Base-by-base conservation (phyloP, 2,113 vertebrate species). In the Neodon shergylaensis region DNA sequence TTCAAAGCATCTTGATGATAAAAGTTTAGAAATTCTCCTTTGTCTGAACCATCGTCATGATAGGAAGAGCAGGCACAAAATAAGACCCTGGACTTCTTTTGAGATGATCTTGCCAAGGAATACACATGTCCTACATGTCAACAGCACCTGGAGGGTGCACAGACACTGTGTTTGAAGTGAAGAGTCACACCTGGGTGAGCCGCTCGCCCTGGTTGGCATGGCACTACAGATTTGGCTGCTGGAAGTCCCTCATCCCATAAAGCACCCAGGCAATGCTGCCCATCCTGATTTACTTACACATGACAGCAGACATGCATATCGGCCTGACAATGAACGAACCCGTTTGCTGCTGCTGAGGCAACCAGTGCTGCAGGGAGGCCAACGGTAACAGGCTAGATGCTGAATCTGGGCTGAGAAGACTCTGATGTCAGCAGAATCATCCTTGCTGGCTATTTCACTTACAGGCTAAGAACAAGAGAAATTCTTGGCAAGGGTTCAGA, bases 21-120 rank as follows among this genome's bases (percentile, higher is more conserved):
- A 11, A 66, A 65, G 61, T 76, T 76, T 76, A 90, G 54, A 90
- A 86, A 90, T 28, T 90, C 21, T 92, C 73, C 44, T 82, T 90
- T 47, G 19, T 90, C 66, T 86, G 86, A 66, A 33, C 54, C 86
- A 72, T n/a, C 39, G 3, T 70, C 76, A 12, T 47, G 54, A 83
- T 17, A 31, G 12, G 65, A 94, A 92, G 36, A 11, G 31, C 6
- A 68, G 52, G 54, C 39, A n/a, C 31, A 70, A 70, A 86, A 86
- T 21, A 70, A 81, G 66, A 7, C 17, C 36, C 19, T 70, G 2
- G 13, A 52, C 12, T 72, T 92, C 68, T 72, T 83, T 65, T 31
- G n/a, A 91, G 33, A 96, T 72, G 54, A 82, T n/a, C 5, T 26
- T 52, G n/a, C 83, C 65, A 12, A 83, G n/a, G 61, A 42, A 85